Base-by-base conservation (phyloP, 1,140 invertebrate genomes). In the Panonychus citri region DNA sequence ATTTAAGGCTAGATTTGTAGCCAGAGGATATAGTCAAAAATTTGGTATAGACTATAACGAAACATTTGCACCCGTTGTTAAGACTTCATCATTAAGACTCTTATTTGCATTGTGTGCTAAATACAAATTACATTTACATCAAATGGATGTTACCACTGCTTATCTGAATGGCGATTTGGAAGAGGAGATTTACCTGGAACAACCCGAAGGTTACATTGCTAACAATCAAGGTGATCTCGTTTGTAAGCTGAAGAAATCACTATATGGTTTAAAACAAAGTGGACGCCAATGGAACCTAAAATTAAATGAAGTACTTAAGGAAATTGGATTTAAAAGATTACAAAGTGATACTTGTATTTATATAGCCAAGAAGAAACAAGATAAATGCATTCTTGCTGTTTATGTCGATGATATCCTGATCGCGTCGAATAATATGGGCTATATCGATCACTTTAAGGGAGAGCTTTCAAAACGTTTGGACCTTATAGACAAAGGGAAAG, bases 201-300 rank as follows among this genome's bases (percentile, higher is more conserved):
- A 57, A 40, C 26, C 49, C 3, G 53, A 50, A 51, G 53, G 57
- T 3, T 25, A 30, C 3, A 55, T 53, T 24, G 50, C 34, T 26
- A 1, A 8, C 3, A 25, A 10, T n/a, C 5, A 2, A 26, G 19
- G 27, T 2, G 1, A 50, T 30, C n/a, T 19, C 1, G 51, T 60
- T 19, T 55, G 51, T 27, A 54, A 55, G 28, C 52, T 60, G 17
- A 21, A 49, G 10, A 67, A 66, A 56, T 54, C 62, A 12, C 46
- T 68, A 0, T 68, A 68, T 60, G 65, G 66, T 21, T 57, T 68
- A 24, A 62, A 71, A 58, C 69, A 74, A 59, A 65, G 67, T 24
- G 64, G 67, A 21, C 59, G 65, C 28, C 63, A 60, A 63, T 65
- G 65, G 66, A 64, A 68, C 62, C 15, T 27, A 19, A 59, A 25